Conservation (phyloP, 2,797 vertebrate genomes). For the Monodelphis domestica region DNA sequence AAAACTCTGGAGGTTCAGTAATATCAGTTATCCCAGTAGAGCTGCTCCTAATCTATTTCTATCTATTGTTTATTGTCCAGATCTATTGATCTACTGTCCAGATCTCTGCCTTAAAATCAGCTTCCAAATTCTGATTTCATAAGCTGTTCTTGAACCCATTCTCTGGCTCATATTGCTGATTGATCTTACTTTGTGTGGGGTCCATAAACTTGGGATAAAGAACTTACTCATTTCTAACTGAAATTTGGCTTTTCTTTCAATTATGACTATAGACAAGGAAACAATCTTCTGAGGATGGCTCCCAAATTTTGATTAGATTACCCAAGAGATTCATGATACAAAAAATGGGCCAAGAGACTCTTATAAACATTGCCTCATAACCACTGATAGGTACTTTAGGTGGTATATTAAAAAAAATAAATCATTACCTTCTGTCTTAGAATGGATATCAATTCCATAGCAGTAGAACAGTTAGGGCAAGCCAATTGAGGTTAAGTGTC, state of each 20-base stretch:
- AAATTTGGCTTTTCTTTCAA: background rate
- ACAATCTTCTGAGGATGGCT: background rate
- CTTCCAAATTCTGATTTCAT: background rate
- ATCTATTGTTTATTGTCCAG: too few relatives aligned
- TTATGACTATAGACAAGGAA: background rate
- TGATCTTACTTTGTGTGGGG: background rate
- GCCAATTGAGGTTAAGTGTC: too few relatives aligned
- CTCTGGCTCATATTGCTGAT: background rate
- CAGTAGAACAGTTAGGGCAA: too few relatives aligned
- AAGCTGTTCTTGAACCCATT: constrained; percentile 4
- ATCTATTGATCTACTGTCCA: too few relatives aligned
- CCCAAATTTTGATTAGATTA: constrained; percentile 42
- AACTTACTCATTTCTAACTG: background rate
- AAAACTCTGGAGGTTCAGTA: background rate
- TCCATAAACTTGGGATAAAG: background rate
- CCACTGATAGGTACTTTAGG: background rate
- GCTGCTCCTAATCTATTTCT: background rate
- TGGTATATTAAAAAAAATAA: too few relatives aligned
- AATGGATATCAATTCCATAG: too few relatives aligned
- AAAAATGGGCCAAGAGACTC: background rate
- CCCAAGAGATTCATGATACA: background rate
- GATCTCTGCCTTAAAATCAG: background rate
- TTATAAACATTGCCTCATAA: background rate
- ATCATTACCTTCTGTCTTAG: too few relatives aligned
- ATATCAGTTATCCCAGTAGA: background rate